Conservation (phyloP, 2,888 invertebrate genomes). For the Oscheius onirici region DNA sequence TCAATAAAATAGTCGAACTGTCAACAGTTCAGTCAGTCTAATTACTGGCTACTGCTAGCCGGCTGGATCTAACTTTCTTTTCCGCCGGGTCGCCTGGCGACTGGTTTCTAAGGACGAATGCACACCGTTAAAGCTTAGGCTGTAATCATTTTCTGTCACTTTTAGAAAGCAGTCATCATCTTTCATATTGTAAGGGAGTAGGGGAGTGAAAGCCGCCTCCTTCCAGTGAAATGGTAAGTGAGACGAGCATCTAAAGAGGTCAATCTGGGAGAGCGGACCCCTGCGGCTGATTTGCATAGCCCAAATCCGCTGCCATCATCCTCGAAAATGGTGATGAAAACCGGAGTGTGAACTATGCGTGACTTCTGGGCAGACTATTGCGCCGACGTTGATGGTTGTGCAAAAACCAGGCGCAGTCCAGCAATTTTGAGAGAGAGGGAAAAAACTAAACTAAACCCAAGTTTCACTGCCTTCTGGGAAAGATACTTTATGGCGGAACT, state of each 20-base stretch:
- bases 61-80: background rate
- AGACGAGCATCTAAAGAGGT: slow-evolving; percentile 29
- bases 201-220: background rate
- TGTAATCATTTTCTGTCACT: background rate
- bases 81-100: background rate
- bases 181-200: no score
- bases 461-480: no score
- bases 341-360: background rate
- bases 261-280: background rate
- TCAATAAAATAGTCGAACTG: background rate
- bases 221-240: slow-evolving; percentile 5
- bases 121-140: background rate
- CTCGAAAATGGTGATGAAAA: background rate
- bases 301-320: slow-evolving; percentile 30
- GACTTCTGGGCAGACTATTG: background rate
- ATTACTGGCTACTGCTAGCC: slow-evolving; percentile 10
- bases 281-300: slow-evolving; percentile 27
- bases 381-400: background rate
- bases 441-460: background rate
- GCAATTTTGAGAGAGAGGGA: slow-evolving; percentile 17
- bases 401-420: slow-evolving; percentile 1
- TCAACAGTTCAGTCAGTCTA: slow-evolving; percentile 7
- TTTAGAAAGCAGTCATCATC: no score
- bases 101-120: background rate
- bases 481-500: no score